Conservation (phyloP, 2,797 vertebrate genomes). For the Rallus crepitans region DNA sequence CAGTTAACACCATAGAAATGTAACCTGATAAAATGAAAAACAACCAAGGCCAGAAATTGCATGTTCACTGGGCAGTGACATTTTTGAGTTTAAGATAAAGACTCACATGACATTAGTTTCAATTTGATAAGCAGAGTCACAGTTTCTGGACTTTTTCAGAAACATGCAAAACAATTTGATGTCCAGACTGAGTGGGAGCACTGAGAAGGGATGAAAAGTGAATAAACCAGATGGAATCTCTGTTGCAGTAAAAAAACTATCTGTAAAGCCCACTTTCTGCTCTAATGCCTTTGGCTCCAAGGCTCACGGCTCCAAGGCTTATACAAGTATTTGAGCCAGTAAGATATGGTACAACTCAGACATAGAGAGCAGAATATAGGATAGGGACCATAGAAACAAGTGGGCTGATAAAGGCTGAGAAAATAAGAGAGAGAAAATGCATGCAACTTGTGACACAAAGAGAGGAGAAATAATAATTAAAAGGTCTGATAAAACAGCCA, state of each 20-base stretch:
- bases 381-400: not conserved
- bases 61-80: not conserved
- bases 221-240: not conserved
- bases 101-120: not conserved
- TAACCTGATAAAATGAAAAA: not conserved
- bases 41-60: not conserved
- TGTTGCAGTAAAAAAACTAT: not conserved
- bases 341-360: not conserved
- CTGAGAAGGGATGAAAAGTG: not conserved
- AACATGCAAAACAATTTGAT: not conserved
- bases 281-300: not conserved
- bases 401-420: not conserved
- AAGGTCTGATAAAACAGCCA: not conserved
- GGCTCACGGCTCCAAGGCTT: too few species aligned
- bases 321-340: not conserved
- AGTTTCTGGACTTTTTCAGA: not conserved
- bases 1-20: not conserved
- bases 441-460: not conserved
- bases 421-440: not conserved
- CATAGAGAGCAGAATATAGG: not conserved
- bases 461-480: not conserved
- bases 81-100: not conserved
- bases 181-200: not conserved
- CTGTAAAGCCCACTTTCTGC: not conserved
- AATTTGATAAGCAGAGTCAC: not conserved